phyloP scores from a whole-genome alignment of 2,888 invertebrate genomes.

The Copidosoma aretas region DNA sequence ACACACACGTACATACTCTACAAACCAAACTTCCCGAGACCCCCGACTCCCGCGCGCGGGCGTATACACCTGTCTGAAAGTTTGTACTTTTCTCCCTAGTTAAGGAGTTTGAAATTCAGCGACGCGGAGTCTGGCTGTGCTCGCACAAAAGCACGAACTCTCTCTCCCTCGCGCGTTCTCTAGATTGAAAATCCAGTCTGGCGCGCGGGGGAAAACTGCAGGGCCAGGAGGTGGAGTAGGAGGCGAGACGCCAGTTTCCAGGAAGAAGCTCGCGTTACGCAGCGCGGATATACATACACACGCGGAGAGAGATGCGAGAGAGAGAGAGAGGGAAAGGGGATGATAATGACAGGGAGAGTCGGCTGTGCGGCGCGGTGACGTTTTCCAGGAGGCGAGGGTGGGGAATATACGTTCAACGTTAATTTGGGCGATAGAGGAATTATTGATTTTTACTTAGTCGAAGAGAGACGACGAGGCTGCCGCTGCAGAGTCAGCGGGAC shows the following conservation, averaged over 20 bases:
- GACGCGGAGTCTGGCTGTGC: not conserved
- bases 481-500: conserved; percentile 34
- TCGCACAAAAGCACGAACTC: not conserved
- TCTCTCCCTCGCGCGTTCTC: not conserved
- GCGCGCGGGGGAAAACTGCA: not conserved
- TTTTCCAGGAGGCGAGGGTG: conserved; percentile 40
- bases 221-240: not conserved
- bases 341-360: not conserved
- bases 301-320: conserved; percentile 1
- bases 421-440: conserved; percentile 61
- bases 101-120: conserved; percentile 22
- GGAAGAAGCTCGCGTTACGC: conserved; percentile 21
- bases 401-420: conserved; percentile 59
- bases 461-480: conserved; percentile 44
- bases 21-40: too few species aligned
- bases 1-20: too few species aligned
- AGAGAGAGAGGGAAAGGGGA: conserved; percentile 7
- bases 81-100: conserved; percentile 20
- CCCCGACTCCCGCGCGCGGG: too few species aligned
- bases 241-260: too few species aligned
- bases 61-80: conserved; percentile 2
- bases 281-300: not conserved
- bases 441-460: conserved; percentile 61
- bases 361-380: not conserved
- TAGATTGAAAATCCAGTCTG: not conserved